Percentiles rank a stretch among this genome's conserved stretches.
phyloP scores from a whole-genome alignment of 2,797 vertebrate genomes.

The Pagetopsis macropterus region DNA sequence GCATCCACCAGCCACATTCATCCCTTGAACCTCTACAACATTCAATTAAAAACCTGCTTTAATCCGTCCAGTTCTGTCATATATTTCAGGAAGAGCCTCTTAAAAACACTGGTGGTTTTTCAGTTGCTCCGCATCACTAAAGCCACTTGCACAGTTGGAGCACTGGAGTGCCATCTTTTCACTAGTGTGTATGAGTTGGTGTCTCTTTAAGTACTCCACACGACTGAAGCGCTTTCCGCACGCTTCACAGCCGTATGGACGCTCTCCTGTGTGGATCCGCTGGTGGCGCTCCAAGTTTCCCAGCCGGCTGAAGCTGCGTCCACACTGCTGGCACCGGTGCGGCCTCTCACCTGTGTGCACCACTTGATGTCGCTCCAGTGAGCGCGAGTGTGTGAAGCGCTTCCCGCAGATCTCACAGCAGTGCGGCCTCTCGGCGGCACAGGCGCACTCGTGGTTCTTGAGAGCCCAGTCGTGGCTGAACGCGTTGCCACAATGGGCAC shows the following conservation, averaged over 20 bases:
- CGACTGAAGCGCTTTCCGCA: conserved; percentile 94
- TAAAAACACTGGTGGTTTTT: conserved; percentile 84
- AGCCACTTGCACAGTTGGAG: conserved; percentile 77
- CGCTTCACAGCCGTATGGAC: conserved; percentile 92
- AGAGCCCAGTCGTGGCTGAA: conserved; percentile 94
- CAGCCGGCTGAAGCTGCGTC: conserved; percentile 94
- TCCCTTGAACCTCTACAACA: conserved; percentile 39
- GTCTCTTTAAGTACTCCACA: conserved; percentile 86
- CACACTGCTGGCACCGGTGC: conserved; percentile 93
- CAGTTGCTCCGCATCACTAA: conserved; percentile 80
- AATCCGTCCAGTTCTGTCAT: conserved; percentile 7
- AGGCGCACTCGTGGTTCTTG: conserved; percentile 92
- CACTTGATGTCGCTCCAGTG: conserved; percentile 96
- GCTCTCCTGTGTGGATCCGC: conserved; percentile 91
- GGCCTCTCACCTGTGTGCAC: conserved; percentile 93
- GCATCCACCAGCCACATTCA: conserved; percentile 39
- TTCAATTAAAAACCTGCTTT: conserved; percentile 19
- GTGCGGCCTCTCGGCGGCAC: conserved; percentile 92
- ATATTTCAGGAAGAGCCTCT: conserved; percentile 12
- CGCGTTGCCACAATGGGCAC: conserved; percentile 90
- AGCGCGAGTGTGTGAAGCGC: conserved; percentile 95
- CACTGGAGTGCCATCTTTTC: conserved; percentile 79
- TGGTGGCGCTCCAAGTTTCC: conserved; percentile 96
- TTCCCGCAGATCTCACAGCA: conserved; percentile 94
- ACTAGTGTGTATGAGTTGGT: conserved; percentile 84